These are phyloP conservation scores for Crambe crambe DNA, from an alignment of 37 sponge, comb jelly and placozoan genomes.

Conservation along the genomic window DNA sequence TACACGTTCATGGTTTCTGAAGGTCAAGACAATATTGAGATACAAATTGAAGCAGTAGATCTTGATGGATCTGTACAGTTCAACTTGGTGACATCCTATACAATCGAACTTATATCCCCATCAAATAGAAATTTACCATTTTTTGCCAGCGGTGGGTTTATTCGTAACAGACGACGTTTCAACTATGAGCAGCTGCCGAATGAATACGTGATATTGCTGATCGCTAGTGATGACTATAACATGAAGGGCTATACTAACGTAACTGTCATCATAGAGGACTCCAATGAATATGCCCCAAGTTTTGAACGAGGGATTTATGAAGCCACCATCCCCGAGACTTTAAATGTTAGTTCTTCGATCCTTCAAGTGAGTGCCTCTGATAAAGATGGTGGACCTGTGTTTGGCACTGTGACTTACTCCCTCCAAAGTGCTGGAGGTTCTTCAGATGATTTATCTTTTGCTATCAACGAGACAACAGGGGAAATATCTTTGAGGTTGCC, in stretches of 20 bases:
- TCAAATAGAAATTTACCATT: constrained; percentile 7
- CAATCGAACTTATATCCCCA: background rate
- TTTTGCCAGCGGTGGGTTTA: constrained; percentile 8
- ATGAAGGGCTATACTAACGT: constrained; percentile 32
- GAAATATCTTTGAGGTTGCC: constrained; percentile 2
- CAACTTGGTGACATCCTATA: constrained; percentile 10
- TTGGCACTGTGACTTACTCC: constrained; percentile 22
- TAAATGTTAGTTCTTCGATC: constrained; percentile 22
- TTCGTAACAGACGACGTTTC: constrained; percentile 26
- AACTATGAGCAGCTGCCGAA: constrained; percentile 34
- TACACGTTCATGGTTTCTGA: constrained; percentile 36
- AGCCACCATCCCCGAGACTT: constrained; percentile 15
- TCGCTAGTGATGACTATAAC: constrained; percentile 32
- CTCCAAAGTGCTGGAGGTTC: background rate
- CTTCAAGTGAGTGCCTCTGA: constrained; percentile 48
- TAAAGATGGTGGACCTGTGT: constrained; percentile 40
- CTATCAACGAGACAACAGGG: constrained; percentile 30
- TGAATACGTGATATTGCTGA: constrained; percentile 13
- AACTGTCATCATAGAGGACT: constrained; percentile 35
- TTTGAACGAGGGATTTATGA: constrained; percentile 22
- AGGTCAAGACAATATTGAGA: constrained; percentile 19
- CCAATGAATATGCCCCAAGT: constrained; percentile 50
- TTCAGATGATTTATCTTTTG: constrained; percentile 18
- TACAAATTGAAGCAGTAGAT: constrained; percentile 31
- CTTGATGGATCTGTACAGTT: constrained; percentile 9